Base-by-base conservation (phyloP, 92 coral and sea anemone species). In the Paragorgia papillata region DNA sequence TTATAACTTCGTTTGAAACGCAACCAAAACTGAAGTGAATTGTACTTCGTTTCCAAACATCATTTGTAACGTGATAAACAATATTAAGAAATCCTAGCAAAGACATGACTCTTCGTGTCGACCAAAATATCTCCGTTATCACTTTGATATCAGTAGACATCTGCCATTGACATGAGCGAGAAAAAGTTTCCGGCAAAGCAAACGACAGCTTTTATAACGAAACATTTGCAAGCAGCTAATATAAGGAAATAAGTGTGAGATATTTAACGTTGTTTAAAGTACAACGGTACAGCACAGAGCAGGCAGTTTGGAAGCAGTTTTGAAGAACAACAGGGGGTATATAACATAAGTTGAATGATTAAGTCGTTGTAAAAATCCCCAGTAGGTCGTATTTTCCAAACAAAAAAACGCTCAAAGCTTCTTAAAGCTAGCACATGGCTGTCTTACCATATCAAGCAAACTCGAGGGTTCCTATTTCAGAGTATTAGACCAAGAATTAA, bases 301-400 rank as follows among this genome's bases (percentile, higher is more conserved):
- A 27, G 3, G 17, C 18, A 53, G 31, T 20, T 53, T 18, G n/a
- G 30, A 20, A 24, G 30, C 31, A 49, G 32, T 12, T 71, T 31
- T 24, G 33, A 26, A 25, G 26, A 18, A 21, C 78, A 71, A 18
- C 64, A 26, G 78, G 78, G 76, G 78, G 78, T 34, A 34, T 34
- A 43, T 24, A 55, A 71, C 62, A 22, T 22, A 22, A 28, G 33
- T 22, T 22, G 62, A 17, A 56, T 22, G 62, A 56, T 56, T 71
- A 30, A 55, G 64, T 30, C 30, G 78, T 71, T 71, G 64, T 54
- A 71, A 71, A 71, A 71, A 44, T n/a, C 17, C 78, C 13, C 78
- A 54, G 78, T 55, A 50, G 62, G 78, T 55, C 30, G 51, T 29
- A 34, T 28, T 53, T 71, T 54, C 33, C 30, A 71, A 71, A 71